Percentiles rank a stretch among this genome's conserved stretches.
phyloP scores from a whole-genome alignment of 2,113 vertebrate species.

The Apus apus region DNA sequence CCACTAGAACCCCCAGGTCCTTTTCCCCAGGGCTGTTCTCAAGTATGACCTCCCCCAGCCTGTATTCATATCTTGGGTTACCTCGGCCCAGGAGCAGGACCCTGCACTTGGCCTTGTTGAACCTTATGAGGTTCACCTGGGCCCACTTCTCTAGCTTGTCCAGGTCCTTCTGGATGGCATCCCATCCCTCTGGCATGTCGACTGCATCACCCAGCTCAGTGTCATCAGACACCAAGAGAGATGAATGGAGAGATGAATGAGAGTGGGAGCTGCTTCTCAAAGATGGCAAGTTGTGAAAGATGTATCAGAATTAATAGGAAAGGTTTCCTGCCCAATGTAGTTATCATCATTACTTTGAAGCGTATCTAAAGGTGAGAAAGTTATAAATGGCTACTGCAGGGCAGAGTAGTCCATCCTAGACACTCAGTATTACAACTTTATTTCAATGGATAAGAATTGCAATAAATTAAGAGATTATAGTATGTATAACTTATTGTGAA shows the following conservation, averaged over 20 bases:
- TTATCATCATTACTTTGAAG: not conserved
- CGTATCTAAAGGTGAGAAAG: not conserved
- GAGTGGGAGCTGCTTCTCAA: not conserved
- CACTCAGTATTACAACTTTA: constrained; percentile 47
- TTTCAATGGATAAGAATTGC: constrained; percentile 34
- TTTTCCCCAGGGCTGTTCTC: no score
- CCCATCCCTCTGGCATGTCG: no score
- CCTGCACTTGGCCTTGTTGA: no score
- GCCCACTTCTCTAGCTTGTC: no score
- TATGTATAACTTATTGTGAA: constrained; percentile 11
- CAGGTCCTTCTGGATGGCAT: no score
- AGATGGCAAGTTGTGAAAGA: not conserved
- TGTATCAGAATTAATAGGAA: not conserved
- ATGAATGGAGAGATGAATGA: not conserved
- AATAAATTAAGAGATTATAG: constrained; percentile 50
- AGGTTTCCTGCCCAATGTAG: not conserved
- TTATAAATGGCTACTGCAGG: constrained; percentile 53
- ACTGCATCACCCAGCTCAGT: no score
- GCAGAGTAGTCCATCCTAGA: constrained; percentile 12
- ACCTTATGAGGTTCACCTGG: no score
- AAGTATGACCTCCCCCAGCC: no score
- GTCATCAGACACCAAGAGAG: no score
- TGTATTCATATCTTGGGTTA: no score
- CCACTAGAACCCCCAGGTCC: no score
- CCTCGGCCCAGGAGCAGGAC: no score